Conservation (phyloP, 1,140 invertebrate genomes). For the Drosophila arizonae region DNA sequence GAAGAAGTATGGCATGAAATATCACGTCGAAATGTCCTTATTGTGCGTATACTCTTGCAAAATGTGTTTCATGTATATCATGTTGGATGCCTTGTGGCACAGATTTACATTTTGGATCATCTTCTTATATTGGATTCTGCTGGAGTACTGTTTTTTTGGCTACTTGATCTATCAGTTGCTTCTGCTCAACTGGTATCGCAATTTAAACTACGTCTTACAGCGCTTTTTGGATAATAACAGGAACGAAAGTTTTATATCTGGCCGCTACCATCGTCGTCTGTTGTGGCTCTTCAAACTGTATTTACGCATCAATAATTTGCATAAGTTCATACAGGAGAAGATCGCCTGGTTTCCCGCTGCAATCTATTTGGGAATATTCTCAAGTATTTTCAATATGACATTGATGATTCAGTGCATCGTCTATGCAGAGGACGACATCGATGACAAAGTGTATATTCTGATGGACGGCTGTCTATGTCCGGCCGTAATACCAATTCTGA, state of each 20-base stretch:
- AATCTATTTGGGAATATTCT: slow-evolving; percentile 51
- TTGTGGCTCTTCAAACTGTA: slow-evolving; percentile 51
- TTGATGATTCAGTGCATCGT: slow-evolving; percentile 54
- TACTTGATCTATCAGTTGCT: slow-evolving; percentile 61
- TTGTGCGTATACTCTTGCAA: slow-evolving; percentile 43
- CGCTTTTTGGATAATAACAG: slow-evolving; percentile 43
- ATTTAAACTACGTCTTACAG: slow-evolving; percentile 49
- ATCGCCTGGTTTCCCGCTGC: slow-evolving; percentile 48
- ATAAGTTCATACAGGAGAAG: slow-evolving; percentile 36
- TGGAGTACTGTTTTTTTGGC: slow-evolving; percentile 56
- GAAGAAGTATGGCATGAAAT: slow-evolving; percentile 48
- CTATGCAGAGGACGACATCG: slow-evolving; percentile 48
- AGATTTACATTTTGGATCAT: slow-evolving; percentile 44
- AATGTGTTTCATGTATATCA: slow-evolving; percentile 32
- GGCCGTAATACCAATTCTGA: slow-evolving; percentile 43
- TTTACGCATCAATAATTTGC: slow-evolving; percentile 52
- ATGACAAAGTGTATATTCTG: slow-evolving; percentile 58
- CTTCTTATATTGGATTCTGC: slow-evolving; percentile 54
- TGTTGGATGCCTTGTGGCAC: slow-evolving; percentile 35
- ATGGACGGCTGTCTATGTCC: slow-evolving; percentile 45
- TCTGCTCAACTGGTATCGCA: slow-evolving; percentile 54
- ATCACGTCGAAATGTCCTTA: slow-evolving; percentile 33
- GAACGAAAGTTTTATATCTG: slow-evolving; percentile 9
- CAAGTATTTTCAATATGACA: slow-evolving; percentile 46
- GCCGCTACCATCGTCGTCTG: slow-evolving; percentile 35